Base-by-base conservation (phyloP, 1,140 invertebrate genomes). In the Aphelinus certus region DNA sequence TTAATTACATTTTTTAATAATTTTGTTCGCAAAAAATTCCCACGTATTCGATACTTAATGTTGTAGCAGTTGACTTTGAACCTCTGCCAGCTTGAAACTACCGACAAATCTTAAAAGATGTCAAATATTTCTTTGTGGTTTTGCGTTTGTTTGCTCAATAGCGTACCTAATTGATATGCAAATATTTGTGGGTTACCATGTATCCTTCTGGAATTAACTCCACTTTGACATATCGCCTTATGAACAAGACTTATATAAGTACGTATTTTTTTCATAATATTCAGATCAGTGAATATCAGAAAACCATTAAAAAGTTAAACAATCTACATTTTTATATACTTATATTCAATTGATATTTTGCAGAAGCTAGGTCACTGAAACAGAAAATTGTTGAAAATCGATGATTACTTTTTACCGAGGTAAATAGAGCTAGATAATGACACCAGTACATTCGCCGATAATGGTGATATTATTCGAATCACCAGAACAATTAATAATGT, bases 101-200 rank as follows among this genome's bases (percentile, higher is more conserved):
- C 83, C 79, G 3, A 89, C 55, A 3, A 81, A 87, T 83, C 81
- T 83, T 9, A 92, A 80, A 80, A 88, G 89, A 26, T 26, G 42
- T 86, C 76, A 2, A 89, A 64, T 5, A 89, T 73, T 64, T 86
- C 84, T 7, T 82, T 77, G 0, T 82, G 64, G 81, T 90, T 81
- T 1, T 84, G 80, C 0, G 82, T 88, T 0, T 88, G 79, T 74
- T 86, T 87, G 3, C 89, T 76, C 7, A 91, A 80, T 6, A 58
- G 1, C 62, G 66, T 53, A 49, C 67, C 58, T 48, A 69, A 48
- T 7, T 7, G 1, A 47, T 60, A n/a, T 2, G n/a, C 46, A 69
- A n/a, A 48, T 42, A 2, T 49, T 26, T 60, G 46, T 4, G 43
- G 51, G 3, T 69, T 57, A 91, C 1, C 4, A 48, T n/a, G 5